phyloP scores from a whole-genome alignment of 2,888 invertebrate species.

The Mythimna pallens region DNA sequence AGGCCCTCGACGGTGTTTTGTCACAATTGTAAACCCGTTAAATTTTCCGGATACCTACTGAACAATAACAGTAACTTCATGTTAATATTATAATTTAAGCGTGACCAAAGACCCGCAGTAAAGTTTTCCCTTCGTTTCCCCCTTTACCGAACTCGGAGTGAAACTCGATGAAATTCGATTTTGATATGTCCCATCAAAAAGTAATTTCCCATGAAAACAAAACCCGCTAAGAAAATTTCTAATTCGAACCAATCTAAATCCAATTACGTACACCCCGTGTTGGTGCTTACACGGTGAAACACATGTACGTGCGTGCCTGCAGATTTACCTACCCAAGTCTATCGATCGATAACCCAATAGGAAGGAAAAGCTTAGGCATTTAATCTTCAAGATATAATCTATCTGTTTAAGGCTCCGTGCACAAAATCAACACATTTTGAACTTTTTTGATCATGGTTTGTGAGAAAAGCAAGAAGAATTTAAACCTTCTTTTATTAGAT shows the following conservation, averaged over 20 bases:
- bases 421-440: no score
- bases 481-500: no score
- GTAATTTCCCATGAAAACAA: slow-evolving; percentile 86
- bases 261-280: slow-evolving; percentile 84
- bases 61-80: slow-evolving; percentile 65
- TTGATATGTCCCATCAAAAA: slow-evolving; percentile 88
- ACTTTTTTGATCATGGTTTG: no score
- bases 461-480: no score
- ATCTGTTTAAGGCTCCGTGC: no score
- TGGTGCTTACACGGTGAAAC: slow-evolving; percentile 76
- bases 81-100: slow-evolving; percentile 57
- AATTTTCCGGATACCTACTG: slow-evolving; percentile 61
- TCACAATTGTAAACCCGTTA: slow-evolving; percentile 71
- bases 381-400: background rate
- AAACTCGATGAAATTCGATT: slow-evolving; percentile 79
- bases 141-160: slow-evolving; percentile 46
- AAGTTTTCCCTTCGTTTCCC: slow-evolving; percentile 56
- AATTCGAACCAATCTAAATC: slow-evolving; percentile 89
- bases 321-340: slow-evolving; percentile 61
- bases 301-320: slow-evolving; percentile 62
- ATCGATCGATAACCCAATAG: slow-evolving; percentile 41
- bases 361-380: background rate
- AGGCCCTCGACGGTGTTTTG: slow-evolving; percentile 71
- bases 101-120: slow-evolving; percentile 57
- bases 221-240: slow-evolving; percentile 84